Conservation (phyloP, 2,888 invertebrate genomes). For the Pemphredon lugubris region DNA sequence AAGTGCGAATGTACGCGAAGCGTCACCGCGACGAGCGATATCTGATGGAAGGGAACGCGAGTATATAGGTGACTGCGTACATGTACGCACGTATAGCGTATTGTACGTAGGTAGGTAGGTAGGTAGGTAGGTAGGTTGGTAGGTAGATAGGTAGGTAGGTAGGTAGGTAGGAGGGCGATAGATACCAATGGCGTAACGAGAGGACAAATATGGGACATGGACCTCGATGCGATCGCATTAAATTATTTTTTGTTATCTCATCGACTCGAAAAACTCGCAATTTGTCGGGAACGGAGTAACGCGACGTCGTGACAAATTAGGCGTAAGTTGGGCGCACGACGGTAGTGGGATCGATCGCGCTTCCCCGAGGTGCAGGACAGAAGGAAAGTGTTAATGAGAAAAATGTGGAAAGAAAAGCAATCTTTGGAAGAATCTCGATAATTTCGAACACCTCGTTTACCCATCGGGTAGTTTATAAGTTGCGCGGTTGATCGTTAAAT, state of each 20-base stretch:
- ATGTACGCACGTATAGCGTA: too few relatives aligned
- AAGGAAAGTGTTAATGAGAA: too few relatives aligned
- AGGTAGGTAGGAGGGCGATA: constrained; percentile 29
- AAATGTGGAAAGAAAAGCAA: too few relatives aligned
- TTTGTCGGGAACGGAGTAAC: background rate
- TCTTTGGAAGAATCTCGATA: too few relatives aligned
- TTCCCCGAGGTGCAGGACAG: too few relatives aligned
- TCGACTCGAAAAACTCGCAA: background rate
- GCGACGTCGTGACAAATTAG: background rate
- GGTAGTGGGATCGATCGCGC: too few relatives aligned
- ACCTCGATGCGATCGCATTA: constrained; percentile 24
- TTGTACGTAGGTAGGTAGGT: constrained; percentile 22
- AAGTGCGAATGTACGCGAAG: constrained; percentile 43
- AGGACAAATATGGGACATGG: constrained; percentile 19
- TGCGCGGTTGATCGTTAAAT: too few relatives aligned
- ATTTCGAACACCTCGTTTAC: too few relatives aligned
- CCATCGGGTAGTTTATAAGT: too few relatives aligned
- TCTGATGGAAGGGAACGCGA: constrained; percentile 25
- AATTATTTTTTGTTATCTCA: constrained; percentile 16
- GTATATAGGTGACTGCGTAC: constrained; percentile 1
- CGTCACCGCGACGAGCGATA: constrained; percentile 20
- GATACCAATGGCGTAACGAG: constrained; percentile 30
- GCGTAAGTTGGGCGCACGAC: too few relatives aligned
- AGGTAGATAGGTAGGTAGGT: constrained; percentile 3
- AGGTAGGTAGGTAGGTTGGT: constrained; percentile 4